Evolutionary conservation across 2,888 invertebrate species (phyloP).

Genomic region (Eupithecia dodoneata): DNA sequence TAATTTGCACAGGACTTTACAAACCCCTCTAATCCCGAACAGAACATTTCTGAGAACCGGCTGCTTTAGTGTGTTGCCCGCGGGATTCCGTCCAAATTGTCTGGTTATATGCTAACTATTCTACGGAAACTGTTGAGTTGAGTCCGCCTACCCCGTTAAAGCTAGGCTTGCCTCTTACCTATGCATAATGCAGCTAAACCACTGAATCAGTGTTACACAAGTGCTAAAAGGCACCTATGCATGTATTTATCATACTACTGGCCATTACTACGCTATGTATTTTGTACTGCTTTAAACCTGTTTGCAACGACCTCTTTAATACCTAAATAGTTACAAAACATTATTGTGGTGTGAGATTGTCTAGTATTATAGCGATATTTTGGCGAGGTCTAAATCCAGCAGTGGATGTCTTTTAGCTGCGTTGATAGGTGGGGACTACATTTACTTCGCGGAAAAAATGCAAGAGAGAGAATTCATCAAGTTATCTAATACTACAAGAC

Average conservation of each 20-base stretch:
- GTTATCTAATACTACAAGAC: constrained; percentile 4
- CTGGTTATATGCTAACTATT: neutral
- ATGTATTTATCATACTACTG: neutral
- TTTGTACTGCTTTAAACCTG: neutral
- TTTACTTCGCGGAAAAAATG: neutral
- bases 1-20: constrained; percentile 29
- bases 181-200: neutral
- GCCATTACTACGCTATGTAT: neutral
- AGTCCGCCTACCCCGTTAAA: neutral
- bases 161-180: neutral
- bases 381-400: neutral
- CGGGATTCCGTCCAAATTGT: constrained; percentile 53
- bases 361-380: no score
- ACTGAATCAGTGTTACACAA: neutral
- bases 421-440: no score
- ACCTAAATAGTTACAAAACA: no score
- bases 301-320: neutral
- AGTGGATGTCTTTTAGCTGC: neutral
- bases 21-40: constrained; percentile 32
- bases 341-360: no score
- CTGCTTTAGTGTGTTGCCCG: constrained; percentile 46
- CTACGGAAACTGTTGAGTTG: neutral
- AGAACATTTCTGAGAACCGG: constrained; percentile 37
- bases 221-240: neutral
- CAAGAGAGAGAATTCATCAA: neutral